Conservation (phyloP, 35 echinoderm and acorn worm genomes). For the Ophioderma brevispina region DNA sequence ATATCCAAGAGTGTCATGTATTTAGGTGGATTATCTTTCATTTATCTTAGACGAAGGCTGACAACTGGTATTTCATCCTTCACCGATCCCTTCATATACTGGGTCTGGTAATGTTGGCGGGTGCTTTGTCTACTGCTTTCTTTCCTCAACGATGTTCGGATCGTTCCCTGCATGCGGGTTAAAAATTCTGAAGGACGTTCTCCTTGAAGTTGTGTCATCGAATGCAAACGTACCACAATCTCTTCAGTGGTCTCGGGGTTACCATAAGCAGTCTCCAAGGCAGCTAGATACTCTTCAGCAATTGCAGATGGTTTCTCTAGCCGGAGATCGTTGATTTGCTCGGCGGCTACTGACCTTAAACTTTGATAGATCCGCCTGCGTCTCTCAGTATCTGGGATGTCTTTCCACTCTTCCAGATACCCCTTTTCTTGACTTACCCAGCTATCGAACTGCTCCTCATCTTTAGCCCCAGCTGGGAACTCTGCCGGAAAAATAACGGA, state of each 20-base stretch:
- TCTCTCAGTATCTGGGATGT: conserved; percentile 15
- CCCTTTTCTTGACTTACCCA: conserved; percentile 42
- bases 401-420: conserved; percentile 49
- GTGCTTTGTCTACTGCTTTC: neutral
- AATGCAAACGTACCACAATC: conserved; percentile 31
- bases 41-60: conserved; percentile 47
- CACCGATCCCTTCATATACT: conserved; percentile 46
- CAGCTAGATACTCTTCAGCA: conserved; percentile 39
- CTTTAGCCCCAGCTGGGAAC: neutral
- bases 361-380: conserved; percentile 33
- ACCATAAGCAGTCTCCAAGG: conserved; percentile 58
- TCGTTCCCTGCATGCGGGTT: neutral
- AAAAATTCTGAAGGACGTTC: conserved; percentile 45
- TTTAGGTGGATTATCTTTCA: neutral
- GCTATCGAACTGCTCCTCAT: conserved; percentile 26
- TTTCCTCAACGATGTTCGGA: conserved; percentile 22
- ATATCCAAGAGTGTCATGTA: conserved; percentile 16
- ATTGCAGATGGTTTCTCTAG: conserved; percentile 29
- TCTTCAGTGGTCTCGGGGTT: conserved; percentile 53
- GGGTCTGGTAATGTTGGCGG: neutral
- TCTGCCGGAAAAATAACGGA: conserved; percentile 34
- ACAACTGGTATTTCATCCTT: conserved; percentile 55
- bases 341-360: conserved; percentile 32
- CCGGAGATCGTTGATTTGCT: conserved; percentile 46
- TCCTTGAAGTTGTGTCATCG: conserved; percentile 5